phyloP scores from a whole-genome alignment of 1,140 invertebrate genomes.

The Condylostylus longicornis region DNA sequence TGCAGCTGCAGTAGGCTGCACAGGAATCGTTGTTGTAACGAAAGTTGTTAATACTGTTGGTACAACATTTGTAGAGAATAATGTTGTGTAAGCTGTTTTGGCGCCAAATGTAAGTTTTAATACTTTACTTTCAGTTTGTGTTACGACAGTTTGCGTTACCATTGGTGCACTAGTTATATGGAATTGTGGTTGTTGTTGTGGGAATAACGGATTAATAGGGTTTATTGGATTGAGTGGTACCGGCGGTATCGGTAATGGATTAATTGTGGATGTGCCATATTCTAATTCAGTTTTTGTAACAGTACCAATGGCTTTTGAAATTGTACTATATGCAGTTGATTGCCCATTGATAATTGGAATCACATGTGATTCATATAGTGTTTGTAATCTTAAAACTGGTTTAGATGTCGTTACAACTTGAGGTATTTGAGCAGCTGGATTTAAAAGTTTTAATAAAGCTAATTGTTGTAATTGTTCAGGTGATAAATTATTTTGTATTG shows the following conservation, averaged over 20 bases:
- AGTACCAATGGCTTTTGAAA: slow-evolving; percentile 57
- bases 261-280: slow-evolving; percentile 52
- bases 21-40: slow-evolving; percentile 57
- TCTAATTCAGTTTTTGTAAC: slow-evolving; percentile 62
- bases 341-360: slow-evolving; percentile 59
- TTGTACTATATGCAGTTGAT: slow-evolving; percentile 56
- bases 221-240: slow-evolving; percentile 32
- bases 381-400: slow-evolving; percentile 57
- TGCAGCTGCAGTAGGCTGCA: slow-evolving; percentile 48
- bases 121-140: slow-evolving; percentile 64
- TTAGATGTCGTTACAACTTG: slow-evolving; percentile 59
- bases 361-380: slow-evolving; percentile 64
- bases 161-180: slow-evolving; percentile 67
- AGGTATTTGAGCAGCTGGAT: slow-evolving; percentile 45
- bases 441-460: slow-evolving; percentile 51
- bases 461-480: slow-evolving; percentile 61
- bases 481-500: slow-evolving; percentile 34
- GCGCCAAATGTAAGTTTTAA: slow-evolving; percentile 76
- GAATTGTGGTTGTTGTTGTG: slow-evolving; percentile 47
- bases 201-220: slow-evolving; percentile 37
- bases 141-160: slow-evolving; percentile 61
- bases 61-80: slow-evolving; percentile 69
- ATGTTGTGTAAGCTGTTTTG: slow-evolving; percentile 71
- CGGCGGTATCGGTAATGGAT: slow-evolving; percentile 37
- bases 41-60: slow-evolving; percentile 70